Base-by-base conservation (phyloP, 2,113 vertebrate species). In the Mugil cephalus region DNA sequence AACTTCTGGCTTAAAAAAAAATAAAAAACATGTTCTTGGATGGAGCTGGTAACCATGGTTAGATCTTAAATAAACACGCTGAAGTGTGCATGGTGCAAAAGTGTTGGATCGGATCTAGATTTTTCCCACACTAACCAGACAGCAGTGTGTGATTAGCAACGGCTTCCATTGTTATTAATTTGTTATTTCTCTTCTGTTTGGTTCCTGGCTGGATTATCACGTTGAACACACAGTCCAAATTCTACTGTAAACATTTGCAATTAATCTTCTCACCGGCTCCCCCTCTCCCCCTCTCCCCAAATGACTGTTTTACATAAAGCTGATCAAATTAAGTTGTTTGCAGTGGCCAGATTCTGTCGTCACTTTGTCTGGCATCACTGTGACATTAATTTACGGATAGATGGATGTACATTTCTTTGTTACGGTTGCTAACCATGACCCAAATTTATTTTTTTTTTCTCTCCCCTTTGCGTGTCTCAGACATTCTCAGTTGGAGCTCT, bases 201-300 rank as follows among this genome's bases (percentile, higher is more conserved):
- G 87, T 82, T 71, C 24, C 72, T 72, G 72, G 84, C 79, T 75
- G 90, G 89, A 94, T 94, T 91, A 94, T 90, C 88, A 53, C 89
- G 80, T 89, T 90, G 84, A 94, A 79, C 92, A 93, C 88, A 91
- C 86, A 90, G 81, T 81, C 88, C 87, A 90, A 94, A 94, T 90
- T 93, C 92, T 88, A 91, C 79, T 81, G 92, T 92, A 93, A 94
- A 94, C 92, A 94, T 93, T 93, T 91, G 78, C 92, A 91, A 90
- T 92, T 91, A 92, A 92, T 94, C 89, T 88, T 80, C 84, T 63
- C 79, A 46, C 74, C 14, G 6, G 39, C 70, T 18, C 53, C 1
- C 17, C 45, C 47, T 59, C 30, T 6, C 34, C 36, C 24, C 30
- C 8, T 36, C 59, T 59, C 46, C 46, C 51, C 54, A 81, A 87